Conservation (phyloP, 2,888 invertebrate genomes). For the Tolmerus cingulatus region DNA sequence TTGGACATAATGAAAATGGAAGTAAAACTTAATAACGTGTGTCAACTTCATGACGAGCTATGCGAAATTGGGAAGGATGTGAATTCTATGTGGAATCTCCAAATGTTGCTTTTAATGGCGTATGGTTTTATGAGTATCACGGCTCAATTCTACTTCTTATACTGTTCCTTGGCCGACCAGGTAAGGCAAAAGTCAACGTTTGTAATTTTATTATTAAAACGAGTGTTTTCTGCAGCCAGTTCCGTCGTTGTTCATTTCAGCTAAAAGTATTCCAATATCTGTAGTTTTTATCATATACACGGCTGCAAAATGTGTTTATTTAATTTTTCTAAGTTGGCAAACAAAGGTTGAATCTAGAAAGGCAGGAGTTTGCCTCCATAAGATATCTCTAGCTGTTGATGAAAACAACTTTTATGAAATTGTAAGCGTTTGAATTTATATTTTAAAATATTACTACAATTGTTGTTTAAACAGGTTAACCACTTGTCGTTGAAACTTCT, state of each 20-base stretch:
- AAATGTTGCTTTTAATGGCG: slow-evolving; percentile 61
- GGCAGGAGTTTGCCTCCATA: slow-evolving; percentile 62
- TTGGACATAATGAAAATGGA: slow-evolving; percentile 58
- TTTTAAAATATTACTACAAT: background rate
- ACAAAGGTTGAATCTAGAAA: slow-evolving; percentile 61
- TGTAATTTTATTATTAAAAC: background rate
- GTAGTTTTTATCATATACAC: slow-evolving; percentile 57
- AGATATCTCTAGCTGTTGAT: slow-evolving; percentile 61
- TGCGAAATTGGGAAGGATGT: slow-evolving; percentile 62
- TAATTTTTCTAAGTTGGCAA: slow-evolving; percentile 63
- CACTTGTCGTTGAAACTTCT: slow-evolving; percentile 62
- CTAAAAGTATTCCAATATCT: slow-evolving; percentile 59
- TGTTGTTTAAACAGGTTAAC: slow-evolving; percentile 54
- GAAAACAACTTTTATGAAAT: slow-evolving; percentile 62
- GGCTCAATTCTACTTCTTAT: slow-evolving; percentile 62
- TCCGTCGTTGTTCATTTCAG: slow-evolving; percentile 61
- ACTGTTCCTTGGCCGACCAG: slow-evolving; percentile 60
- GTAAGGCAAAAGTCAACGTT: slow-evolving; percentile 46
- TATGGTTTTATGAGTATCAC: slow-evolving; percentile 63
- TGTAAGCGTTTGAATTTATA: slow-evolving; percentile 51
- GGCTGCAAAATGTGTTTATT: slow-evolving; percentile 60
- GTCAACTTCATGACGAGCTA: slow-evolving; percentile 62
- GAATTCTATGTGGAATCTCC: slow-evolving; percentile 62
- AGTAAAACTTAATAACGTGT: slow-evolving; percentile 60
- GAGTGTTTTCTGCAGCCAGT: slow-evolving; percentile 50